Base-by-base conservation (phyloP, 2,797 vertebrate species). In the Chelidonichthys spinosus region DNA sequence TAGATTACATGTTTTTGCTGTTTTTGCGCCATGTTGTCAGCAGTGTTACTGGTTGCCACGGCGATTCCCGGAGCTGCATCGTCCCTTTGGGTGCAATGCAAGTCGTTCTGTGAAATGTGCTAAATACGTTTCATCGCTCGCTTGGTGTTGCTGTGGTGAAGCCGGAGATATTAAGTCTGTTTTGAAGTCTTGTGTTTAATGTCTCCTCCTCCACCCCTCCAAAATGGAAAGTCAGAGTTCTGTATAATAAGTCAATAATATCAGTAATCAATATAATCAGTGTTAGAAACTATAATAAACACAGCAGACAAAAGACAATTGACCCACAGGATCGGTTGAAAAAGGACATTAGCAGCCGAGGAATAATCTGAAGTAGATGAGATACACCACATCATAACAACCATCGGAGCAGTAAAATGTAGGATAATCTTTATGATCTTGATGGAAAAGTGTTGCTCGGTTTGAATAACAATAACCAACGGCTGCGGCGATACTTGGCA, bases 381-480 rank as follows among this genome's bases (percentile, higher is more conserved):
- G 59, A 69, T 62, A 7, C 3, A 33, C 47, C 18, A 11, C 47
- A 11, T 63, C 64, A 39, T 17, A 67, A 72, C 49, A 69, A 59
- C 5, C 9, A 4, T 58, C 62, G 52, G 60, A 56, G 66, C 54
- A 42, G 40, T 55, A 36, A 7, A 25, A 69, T 47, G 17, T 14
- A 8, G 53, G 46, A 40, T 73, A 56, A 79, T 81, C 61, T 80
- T 76, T 66, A 42, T 69, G 82, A 79, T 82, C 64, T 63, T 81
- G 73, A 82, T 76, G 53, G 64, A 63, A 82, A 80, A 59, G 49
- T 43, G 49, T 44, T 40, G 49, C 72, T 69, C 74, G 17, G 35
- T 14, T 35, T 44, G 58, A 82, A 46, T 2, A 7, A 54, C 49
- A 40, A 43, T 42, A 77, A 42, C 35, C 39, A 69, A 73, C 52